Base-by-base conservation (phyloP, 1,140 invertebrate genomes). In the Metopolophium dirhodum region DNA sequence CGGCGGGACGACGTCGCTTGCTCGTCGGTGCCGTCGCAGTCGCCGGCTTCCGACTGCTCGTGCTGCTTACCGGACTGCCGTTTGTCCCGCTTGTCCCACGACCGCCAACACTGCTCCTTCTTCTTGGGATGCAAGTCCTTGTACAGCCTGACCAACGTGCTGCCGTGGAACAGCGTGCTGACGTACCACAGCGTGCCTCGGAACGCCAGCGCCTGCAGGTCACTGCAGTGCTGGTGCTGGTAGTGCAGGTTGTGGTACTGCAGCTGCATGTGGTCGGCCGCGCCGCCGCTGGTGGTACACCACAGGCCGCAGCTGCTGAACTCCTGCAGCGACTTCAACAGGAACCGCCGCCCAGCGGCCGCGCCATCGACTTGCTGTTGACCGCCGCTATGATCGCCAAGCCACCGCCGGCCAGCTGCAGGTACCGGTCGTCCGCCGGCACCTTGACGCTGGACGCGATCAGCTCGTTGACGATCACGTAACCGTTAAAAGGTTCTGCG, bases 161-260 rank as follows among this genome's bases (percentile, higher is more conserved):
- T 98, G 1, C 97, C 97, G 94, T 98, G 97, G 94, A 97, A 98
- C 0, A 97, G 97, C 0, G 97, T 98, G 49, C 97, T 97, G 94
- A 98, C 96, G 94, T 98, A 98, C 94, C 97, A 96, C 94, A 98
- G 97, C 41, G 45, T 30, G 23, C 37, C 26, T 37, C 82, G 37
- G 35, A 54, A 77, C 7, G 20, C 57, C n/a, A 57, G 45, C 9
- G 35, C 61, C 3, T n/a, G 61, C 30, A 57, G 77, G 35, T 93
- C 51, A 7, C 26, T 77, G 22, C 37, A 57, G 2, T 41, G 41
- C 41, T 41, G 41, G 41, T 41, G 41, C 4, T 41, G 41, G 41
- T 41, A 4, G 4, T 77, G 61, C 61, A 57, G 20, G 35, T 93
- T 51, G 22, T 51, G 85, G 9, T 54, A 83, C 35, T 37, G 85